phyloP scores from a whole-genome alignment of 2,888 invertebrate species.

The Agrotis exclamationis region DNA sequence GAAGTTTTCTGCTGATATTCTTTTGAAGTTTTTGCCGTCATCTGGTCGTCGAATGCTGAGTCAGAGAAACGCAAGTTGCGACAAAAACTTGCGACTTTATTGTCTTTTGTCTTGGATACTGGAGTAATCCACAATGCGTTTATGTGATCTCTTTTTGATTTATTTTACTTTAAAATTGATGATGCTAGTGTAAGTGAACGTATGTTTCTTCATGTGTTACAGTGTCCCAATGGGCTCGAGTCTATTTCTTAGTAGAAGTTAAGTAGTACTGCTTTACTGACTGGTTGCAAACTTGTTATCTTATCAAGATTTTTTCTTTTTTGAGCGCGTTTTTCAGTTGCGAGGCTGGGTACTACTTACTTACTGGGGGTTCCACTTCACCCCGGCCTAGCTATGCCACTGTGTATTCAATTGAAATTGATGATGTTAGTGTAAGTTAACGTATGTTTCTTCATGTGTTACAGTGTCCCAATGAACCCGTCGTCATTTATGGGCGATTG shows the following conservation, averaged over 20 bases:
- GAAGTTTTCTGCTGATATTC: slow-evolving; percentile 23
- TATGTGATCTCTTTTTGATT: neutral
- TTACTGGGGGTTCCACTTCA: no score
- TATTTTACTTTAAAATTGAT: neutral
- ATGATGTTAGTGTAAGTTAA: neutral
- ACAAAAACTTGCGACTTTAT: slow-evolving; percentile 36
- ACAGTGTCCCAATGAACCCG: no score
- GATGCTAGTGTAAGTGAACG: neutral
- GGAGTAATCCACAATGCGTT: neutral
- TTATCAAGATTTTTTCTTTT: no score
- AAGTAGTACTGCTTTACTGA: no score
- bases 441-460: neutral
- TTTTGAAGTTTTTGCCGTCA: slow-evolving; percentile 45
- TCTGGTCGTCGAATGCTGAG: slow-evolving; percentile 26
- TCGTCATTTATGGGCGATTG: no score
- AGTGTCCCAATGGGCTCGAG: neutral
- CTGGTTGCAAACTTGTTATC: no score
- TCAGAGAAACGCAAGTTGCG: slow-evolving; percentile 13
- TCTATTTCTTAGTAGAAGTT: no score
- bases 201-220: neutral
- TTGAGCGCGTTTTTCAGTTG: no score
- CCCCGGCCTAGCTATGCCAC: no score
- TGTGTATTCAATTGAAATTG: no score
- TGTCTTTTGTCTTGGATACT: neutral
- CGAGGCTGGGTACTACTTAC: no score